Evolutionary conservation across 1,140 invertebrate genomes (phyloP).

Genomic region (Drosophila melanica): DNA sequence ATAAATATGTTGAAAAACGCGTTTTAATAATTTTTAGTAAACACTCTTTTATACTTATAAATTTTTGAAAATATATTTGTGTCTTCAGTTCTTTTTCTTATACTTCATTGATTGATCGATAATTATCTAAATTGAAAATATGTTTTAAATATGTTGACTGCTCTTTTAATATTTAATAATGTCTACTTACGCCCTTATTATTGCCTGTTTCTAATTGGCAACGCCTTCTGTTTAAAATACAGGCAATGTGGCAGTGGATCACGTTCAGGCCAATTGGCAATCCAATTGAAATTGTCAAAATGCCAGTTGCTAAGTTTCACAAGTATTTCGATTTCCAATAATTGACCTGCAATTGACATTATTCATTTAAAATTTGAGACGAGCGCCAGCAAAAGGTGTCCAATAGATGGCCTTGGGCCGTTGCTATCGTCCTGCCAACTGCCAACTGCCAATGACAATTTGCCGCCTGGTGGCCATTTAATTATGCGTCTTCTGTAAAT

Average conservation of each 20-base stretch:
- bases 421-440: background rate
- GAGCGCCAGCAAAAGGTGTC: background rate
- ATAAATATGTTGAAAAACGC: slow-evolving; percentile 14
- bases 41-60: too few relatives aligned
- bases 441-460: slow-evolving; percentile 39
- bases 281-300: slow-evolving; percentile 16
- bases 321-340: slow-evolving; percentile 38
- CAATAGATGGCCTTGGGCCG: slow-evolving; percentile 9
- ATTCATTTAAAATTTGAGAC: slow-evolving; percentile 23
- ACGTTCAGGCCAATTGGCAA: slow-evolving; percentile 3
- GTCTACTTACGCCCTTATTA: too few relatives aligned
- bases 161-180: too few relatives aligned
- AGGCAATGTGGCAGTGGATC: background rate
- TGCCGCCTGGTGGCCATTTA: slow-evolving; percentile 52
- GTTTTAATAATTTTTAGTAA: background rate
- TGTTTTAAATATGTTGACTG: too few relatives aligned
- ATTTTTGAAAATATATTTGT: too few relatives aligned
- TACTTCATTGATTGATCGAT: too few relatives aligned
- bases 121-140: too few relatives aligned
- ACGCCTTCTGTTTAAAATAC: background rate
- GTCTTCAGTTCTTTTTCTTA: too few relatives aligned
- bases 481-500: slow-evolving; percentile 66
- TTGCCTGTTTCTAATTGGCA: background rate
- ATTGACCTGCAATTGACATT: slow-evolving; percentile 40
- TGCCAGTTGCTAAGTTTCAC: slow-evolving; percentile 21